Evolutionary conservation across 2,113 vertebrate species (phyloP).

Genomic region (Anseranas semipalmata): DNA sequence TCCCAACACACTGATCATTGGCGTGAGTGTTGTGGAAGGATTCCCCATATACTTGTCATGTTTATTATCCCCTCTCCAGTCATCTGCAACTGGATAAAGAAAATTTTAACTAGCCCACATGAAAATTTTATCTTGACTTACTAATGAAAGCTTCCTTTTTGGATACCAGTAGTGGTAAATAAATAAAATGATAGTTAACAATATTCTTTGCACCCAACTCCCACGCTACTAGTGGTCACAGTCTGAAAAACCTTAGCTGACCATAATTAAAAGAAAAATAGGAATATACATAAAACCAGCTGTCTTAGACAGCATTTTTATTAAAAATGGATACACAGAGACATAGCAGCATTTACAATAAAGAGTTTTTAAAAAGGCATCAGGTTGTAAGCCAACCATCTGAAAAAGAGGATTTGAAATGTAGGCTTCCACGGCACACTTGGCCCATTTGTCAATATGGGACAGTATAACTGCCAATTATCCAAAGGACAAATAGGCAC

Average conservation of each 20-base stretch:
- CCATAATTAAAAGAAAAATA: conserved; percentile 41
- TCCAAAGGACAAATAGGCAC: not conserved
- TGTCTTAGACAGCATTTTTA: conserved; percentile 83
- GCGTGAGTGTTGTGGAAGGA: not conserved
- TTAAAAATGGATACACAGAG: conserved; percentile 82
- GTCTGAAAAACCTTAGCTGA: not conserved
- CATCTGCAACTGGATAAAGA: not conserved
- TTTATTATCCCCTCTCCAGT: conserved; percentile 30
- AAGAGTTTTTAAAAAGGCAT: conserved; percentile 72
- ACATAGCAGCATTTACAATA: conserved; percentile 90
- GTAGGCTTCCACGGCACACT: not conserved
- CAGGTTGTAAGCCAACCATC: conserved; percentile 75
- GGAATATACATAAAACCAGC: conserved; percentile 65
- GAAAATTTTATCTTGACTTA: not conserved
- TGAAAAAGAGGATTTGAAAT: conserved; percentile 54
- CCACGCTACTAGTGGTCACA: conserved; percentile 28
- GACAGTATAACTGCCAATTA: not conserved
- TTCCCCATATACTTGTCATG: not conserved
- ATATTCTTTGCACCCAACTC: conserved; percentile 5
- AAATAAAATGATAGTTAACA: conserved; percentile 49
- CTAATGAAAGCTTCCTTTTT: too few species aligned
- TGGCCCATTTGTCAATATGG: not conserved
- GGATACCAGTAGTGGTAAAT: conserved; percentile 41
- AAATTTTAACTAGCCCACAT: not conserved
- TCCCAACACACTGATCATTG: not conserved